These are phyloP conservation scores for Psittacula cyanocephala DNA, from an alignment of 2,113 vertebrate genomes.

Conservation along the genomic window DNA sequence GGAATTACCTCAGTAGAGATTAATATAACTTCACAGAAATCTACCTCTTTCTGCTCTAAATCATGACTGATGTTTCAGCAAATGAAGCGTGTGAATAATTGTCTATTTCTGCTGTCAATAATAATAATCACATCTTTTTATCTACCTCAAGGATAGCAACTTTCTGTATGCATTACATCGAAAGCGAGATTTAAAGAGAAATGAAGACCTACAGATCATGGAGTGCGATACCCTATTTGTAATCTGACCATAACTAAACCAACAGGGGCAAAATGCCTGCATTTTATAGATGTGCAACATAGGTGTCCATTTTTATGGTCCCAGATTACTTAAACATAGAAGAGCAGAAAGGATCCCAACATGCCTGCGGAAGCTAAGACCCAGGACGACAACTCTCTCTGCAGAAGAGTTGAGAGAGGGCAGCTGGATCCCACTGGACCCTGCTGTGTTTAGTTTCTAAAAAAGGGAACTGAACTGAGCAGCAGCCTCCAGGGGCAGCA, in stretches of 20 bases:
- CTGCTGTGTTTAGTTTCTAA: conserved; percentile 60
- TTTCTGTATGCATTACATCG: neutral
- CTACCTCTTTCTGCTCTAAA: neutral
- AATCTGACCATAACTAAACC: neutral
- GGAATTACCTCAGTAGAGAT: conserved; percentile 49
- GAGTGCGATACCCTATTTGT: fast-evolving
- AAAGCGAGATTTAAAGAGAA: neutral
- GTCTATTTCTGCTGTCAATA: neutral
- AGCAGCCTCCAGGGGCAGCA: conserved; percentile 61
- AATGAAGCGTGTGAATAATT: neutral
- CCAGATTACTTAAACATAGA: neutral
- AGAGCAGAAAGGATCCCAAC: neutral
- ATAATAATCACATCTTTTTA: neutral
- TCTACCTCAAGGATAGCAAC: neutral
- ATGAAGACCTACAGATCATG: neutral
- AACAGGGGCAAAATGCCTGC: neutral
- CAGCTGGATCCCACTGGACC: conserved; percentile 67
- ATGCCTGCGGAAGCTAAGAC: neutral
- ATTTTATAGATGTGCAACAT: neutral
- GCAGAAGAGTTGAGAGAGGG: conserved; percentile 45
- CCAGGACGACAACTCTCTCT: neutral
- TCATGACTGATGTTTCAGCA: neutral
- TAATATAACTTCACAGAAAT: conserved; percentile 42
- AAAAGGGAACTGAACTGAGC: conserved; percentile 38
- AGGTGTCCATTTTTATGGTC: neutral